Percentiles rank a stretch among this genome's conserved stretches.
phyloP scores from a whole-genome alignment of 2,888 invertebrate species.

The Amphipyra berbera region DNA sequence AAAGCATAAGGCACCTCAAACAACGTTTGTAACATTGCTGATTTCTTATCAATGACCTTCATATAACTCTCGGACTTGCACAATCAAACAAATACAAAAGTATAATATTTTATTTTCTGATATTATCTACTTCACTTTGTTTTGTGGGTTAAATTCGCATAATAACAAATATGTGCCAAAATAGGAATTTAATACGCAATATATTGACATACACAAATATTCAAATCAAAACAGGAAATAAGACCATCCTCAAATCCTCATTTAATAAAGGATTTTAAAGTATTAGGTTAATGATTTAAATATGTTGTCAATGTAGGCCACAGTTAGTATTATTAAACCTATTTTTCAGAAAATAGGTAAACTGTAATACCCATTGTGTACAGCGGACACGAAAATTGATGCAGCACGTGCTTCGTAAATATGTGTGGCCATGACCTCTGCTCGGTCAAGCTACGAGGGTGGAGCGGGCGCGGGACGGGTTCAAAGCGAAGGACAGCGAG shows the following conservation, averaged over 20 bases:
- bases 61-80: slow-evolving; percentile 75
- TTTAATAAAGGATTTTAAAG: slow-evolving; percentile 3
- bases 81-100: slow-evolving; percentile 70
- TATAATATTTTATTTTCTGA: slow-evolving; percentile 60
- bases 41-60: slow-evolving; percentile 88
- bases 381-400: slow-evolving; percentile 56
- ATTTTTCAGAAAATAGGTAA: slow-evolving; percentile 22
- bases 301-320: slow-evolving; percentile 17
- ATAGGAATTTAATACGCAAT: slow-evolving; percentile 7
- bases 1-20: slow-evolving; percentile 70
- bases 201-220: neutral
- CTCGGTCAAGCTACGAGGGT: slow-evolving; percentile 76
- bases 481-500: slow-evolving; percentile 69
- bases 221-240: slow-evolving; percentile 16
- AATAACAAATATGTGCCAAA: slow-evolving; percentile 5
- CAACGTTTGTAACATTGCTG: slow-evolving; percentile 76
- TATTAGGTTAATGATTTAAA: slow-evolving; percentile 15
- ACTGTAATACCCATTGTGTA: slow-evolving; percentile 23
- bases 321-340: slow-evolving; percentile 8
- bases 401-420: slow-evolving; percentile 77
- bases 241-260: neutral
- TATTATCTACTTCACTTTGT: slow-evolving; percentile 42
- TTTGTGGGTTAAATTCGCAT: slow-evolving; percentile 1
- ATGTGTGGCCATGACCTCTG: slow-evolving; percentile 84
- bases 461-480: slow-evolving; percentile 67